Evolutionary conservation across 2,888 invertebrate species (phyloP).

Genomic region (Cheilosia pagana): DNA sequence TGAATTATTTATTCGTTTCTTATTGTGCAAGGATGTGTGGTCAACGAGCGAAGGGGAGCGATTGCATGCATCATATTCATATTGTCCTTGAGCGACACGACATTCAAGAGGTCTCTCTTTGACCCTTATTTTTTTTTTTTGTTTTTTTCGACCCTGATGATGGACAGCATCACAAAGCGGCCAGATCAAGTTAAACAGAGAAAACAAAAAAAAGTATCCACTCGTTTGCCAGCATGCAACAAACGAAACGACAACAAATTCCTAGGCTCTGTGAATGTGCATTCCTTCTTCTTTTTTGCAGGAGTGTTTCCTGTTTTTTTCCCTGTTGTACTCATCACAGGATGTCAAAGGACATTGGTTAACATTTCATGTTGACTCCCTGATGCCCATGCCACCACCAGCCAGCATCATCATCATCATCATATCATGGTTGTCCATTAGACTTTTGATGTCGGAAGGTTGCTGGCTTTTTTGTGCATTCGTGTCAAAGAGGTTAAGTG

Average conservation of each 20-base stretch:
- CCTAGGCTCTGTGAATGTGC: conserved; percentile 30
- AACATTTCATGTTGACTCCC: conserved; percentile 62
- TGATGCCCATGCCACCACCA: conserved; percentile 25
- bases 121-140: background rate
- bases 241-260: conserved; percentile 39
- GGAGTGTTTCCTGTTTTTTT: conserved; percentile 40
- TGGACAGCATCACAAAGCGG: conserved; percentile 51
- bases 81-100: conserved; percentile 43
- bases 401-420: conserved; percentile 57
- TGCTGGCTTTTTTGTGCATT: conserved; percentile 55
- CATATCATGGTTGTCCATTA: conserved; percentile 65
- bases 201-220: conserved; percentile 23
- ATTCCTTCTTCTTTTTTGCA: conserved; percentile 27
- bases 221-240: conserved; percentile 29
- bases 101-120: conserved; percentile 34
- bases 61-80: conserved; percentile 20
- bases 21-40: conserved; percentile 45
- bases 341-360: conserved; percentile 75
- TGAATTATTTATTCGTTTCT: conserved; percentile 61
- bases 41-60: conserved; percentile 48
- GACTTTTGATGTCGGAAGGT: conserved; percentile 71
- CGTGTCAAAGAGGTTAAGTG: conserved; percentile 76
- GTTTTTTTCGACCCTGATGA: conserved; percentile 34
- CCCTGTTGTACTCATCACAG: conserved; percentile 28
- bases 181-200: conserved; percentile 52